phyloP scores from a whole-genome alignment of 2,888 invertebrate genomes.

The Pseudococcus longispinus region DNA sequence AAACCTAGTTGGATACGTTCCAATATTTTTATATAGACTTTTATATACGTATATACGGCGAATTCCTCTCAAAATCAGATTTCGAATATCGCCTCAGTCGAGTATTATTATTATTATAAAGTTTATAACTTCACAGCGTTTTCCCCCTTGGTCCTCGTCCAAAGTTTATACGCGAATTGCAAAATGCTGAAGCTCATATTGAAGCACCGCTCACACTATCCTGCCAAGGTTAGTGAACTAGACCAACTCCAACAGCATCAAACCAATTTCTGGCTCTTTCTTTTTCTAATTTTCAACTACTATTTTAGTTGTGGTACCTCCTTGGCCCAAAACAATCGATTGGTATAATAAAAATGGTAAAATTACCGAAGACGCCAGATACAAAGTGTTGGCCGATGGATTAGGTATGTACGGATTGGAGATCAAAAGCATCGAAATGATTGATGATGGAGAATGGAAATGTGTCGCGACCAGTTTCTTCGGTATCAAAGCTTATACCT shows the following conservation, averaged over 20 bases:
- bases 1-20: slow-evolving; percentile 34
- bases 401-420: slow-evolving; percentile 82
- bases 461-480: slow-evolving; percentile 81
- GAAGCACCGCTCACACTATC: slow-evolving; percentile 77
- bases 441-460: slow-evolving; percentile 89
- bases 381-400: slow-evolving; percentile 78
- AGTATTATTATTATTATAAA: neutral
- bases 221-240: slow-evolving; percentile 71
- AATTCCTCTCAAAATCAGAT: slow-evolving; percentile 37
- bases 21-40: slow-evolving; percentile 17
- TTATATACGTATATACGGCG: neutral
- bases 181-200: slow-evolving; percentile 77
- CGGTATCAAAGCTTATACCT: slow-evolving; percentile 77
- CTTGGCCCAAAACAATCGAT: slow-evolving; percentile 81
- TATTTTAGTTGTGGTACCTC: slow-evolving; percentile 76
- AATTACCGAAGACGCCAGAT: slow-evolving; percentile 74
- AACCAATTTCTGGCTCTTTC: neutral
- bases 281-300: neutral
- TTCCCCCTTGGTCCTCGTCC: slow-evolving; percentile 76
- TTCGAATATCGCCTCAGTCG: neutral
- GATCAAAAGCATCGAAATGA: slow-evolving; percentile 76
- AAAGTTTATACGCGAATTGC: slow-evolving; percentile 77
- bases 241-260: too few species aligned
- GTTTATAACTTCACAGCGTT: slow-evolving; percentile 62
- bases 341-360: slow-evolving; percentile 89